Percentiles rank a stretch among this genome's conserved stretches.
These are phyloP conservation scores for Emydura subglobosa DNA, from an alignment of 2,113 vertebrate genomes.

Conservation along the genomic window DNA sequence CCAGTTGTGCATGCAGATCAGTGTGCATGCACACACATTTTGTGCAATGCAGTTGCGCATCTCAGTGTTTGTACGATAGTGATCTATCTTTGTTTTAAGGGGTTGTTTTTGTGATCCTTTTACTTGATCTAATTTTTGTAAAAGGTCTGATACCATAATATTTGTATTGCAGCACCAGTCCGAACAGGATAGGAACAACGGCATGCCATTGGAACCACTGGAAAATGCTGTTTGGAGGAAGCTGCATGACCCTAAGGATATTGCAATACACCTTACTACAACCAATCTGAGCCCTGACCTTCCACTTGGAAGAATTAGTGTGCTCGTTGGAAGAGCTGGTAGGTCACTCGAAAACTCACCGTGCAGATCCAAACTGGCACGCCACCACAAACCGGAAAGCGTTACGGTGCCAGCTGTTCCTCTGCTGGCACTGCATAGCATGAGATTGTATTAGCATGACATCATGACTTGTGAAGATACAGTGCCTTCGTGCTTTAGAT, in stretches of 20 bases:
- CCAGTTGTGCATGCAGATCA: rapidly evolving
- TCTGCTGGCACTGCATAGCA: neutral
- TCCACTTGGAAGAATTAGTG: neutral
- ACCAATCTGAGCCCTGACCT: neutral
- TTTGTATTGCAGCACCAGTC: neutral
- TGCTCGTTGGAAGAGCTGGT: neutral
- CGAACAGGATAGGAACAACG: neutral
- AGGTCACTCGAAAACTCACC: neutral
- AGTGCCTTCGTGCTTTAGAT: neutral
- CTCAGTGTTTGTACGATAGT: neutral
- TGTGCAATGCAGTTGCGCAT: neutral
- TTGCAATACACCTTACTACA: neutral
- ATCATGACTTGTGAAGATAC: neutral
- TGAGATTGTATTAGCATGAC: neutral
- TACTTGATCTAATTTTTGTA: neutral
- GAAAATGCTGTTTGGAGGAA: neutral
- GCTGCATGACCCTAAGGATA: neutral
- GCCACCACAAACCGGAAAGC: neutral
- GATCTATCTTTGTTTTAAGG: neutral
- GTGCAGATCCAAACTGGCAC: rapidly evolving
- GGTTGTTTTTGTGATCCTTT: neutral
- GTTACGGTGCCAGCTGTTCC: constrained; percentile 27
- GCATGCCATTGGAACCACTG: neutral
- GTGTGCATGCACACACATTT: rapidly evolving
- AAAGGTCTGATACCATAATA: neutral